A percentile compares a stretch with the other conserved stretches of the same genome.
Evolutionary conservation across 2,113 vertebrate species (phyloP).

Genomic region (Crotalus viridis): DNA sequence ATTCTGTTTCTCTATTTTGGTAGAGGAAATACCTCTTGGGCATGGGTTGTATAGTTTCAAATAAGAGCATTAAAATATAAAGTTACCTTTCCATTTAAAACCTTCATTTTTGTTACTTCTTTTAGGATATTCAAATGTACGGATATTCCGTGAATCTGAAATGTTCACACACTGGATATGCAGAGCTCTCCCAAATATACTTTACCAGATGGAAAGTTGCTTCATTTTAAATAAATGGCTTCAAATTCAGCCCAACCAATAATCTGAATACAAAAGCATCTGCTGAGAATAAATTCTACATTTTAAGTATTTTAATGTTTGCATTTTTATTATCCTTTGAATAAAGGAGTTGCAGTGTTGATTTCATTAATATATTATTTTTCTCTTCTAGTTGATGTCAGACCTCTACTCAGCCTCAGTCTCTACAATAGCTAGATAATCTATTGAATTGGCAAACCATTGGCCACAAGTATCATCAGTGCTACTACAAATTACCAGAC

Average conservation of each 20-base stretch:
- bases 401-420: background rate
- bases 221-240: background rate
- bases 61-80: background rate
- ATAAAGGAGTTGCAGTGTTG: background rate
- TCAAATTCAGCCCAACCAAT: background rate
- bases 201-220: background rate
- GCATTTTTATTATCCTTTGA: background rate
- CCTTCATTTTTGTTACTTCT: background rate
- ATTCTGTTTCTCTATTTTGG: background rate
- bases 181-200: background rate
- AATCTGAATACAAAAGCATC: background rate
- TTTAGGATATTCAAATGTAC: constrained; percentile 6
- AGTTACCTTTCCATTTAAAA: background rate
- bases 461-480: background rate
- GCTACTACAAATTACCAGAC: background rate
- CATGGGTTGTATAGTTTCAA: background rate
- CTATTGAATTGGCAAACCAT: background rate
- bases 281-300: background rate
- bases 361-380: background rate
- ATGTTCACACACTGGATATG: background rate
- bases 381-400: background rate
- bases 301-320: background rate
- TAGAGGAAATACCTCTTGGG: background rate
- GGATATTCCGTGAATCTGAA: background rate
- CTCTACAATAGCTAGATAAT: background rate